Percentiles rank a stretch among this genome's conserved stretches.
Conservation (phyloP, 1,140 invertebrate species). For the Neoseiulus cucumeris region DNA sequence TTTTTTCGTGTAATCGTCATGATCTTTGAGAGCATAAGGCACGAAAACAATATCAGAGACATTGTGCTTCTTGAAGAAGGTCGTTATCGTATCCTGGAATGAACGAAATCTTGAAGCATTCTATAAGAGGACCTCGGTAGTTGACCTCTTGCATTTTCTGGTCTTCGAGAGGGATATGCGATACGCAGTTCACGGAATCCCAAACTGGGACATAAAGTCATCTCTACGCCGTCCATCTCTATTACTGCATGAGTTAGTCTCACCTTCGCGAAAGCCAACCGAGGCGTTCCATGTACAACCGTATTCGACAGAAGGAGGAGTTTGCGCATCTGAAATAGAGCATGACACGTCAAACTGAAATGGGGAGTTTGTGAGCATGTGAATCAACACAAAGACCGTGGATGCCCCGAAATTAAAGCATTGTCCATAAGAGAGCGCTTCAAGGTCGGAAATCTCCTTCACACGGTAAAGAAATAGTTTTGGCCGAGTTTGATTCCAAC, state of each 20-base stretch:
- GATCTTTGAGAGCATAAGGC: slow-evolving; percentile 46
- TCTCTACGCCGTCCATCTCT: slow-evolving; percentile 14
- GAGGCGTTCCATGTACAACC: slow-evolving; percentile 40
- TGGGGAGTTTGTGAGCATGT: too few relatives aligned
- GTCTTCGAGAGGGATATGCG: neutral
- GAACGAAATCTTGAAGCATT: too few relatives aligned
- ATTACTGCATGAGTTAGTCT: slow-evolving; percentile 38
- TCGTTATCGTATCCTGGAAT: neutral
- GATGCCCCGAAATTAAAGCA: too few relatives aligned
- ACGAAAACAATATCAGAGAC: slow-evolving; percentile 48
- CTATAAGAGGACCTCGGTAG: too few relatives aligned
- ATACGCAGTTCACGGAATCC: slow-evolving; percentile 15
- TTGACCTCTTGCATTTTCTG: neutral
- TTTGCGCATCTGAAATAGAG: slow-evolving; percentile 22
- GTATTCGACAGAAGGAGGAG: slow-evolving; percentile 47
- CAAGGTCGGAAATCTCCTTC: too few relatives aligned
- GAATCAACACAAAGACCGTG: too few relatives aligned
- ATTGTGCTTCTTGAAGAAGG: slow-evolving; percentile 32
- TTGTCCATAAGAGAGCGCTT: too few relatives aligned
- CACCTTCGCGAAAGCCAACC: slow-evolving; percentile 42
- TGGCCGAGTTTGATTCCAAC: too few relatives aligned
- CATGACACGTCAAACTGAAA: too few relatives aligned
- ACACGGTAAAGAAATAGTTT: too few relatives aligned
- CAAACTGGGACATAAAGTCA: slow-evolving; percentile 15
- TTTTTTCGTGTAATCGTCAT: slow-evolving; percentile 43